Evolutionary conservation across 2,888 invertebrate species (phyloP).

Genomic region (Ophonus ardosiacus): DNA sequence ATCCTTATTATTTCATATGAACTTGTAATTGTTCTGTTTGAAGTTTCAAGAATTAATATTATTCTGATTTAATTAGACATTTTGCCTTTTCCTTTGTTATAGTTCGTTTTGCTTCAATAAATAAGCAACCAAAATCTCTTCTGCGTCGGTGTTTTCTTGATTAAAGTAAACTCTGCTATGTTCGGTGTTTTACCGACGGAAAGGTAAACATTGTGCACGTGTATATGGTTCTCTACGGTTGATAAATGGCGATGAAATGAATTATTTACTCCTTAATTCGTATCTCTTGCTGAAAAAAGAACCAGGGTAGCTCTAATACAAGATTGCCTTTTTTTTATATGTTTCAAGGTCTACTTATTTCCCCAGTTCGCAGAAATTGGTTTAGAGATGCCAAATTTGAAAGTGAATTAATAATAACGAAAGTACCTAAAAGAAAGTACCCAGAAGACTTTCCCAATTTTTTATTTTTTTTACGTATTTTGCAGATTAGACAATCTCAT

Average conservation of each 20-base stretch:
- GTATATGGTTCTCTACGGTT: not conserved
- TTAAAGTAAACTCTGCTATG: not conserved
- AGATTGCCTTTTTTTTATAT: not conserved
- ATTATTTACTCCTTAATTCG: conserved; percentile 6
- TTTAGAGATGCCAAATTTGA: not conserved
- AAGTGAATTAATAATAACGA: not conserved
- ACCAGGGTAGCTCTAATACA: not conserved
- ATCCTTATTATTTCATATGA: too few species aligned
- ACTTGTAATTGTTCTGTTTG: too few species aligned
- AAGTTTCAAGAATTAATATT: not conserved
- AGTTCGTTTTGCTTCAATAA: not conserved
- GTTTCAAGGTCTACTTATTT: not conserved
- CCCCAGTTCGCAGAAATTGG: not conserved
- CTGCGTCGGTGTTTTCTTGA: not conserved
- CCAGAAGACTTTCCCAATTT: too few species aligned
- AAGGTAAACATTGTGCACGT: not conserved
- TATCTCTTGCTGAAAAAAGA: not conserved
- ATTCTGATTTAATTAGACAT: not conserved
- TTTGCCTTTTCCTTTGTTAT: not conserved
- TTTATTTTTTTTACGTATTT: too few species aligned
- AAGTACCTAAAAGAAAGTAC: too few species aligned
- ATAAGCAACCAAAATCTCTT: not conserved
- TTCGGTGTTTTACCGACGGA: not conserved
- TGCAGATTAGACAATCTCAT: too few species aligned
- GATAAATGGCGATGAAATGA: not conserved